A percentile compares a stretch with the other conserved stretches of the same genome.
Evolutionary conservation across 2,797 vertebrate genomes (phyloP).

Genomic region (Lagorchestes hirsutus): DNA sequence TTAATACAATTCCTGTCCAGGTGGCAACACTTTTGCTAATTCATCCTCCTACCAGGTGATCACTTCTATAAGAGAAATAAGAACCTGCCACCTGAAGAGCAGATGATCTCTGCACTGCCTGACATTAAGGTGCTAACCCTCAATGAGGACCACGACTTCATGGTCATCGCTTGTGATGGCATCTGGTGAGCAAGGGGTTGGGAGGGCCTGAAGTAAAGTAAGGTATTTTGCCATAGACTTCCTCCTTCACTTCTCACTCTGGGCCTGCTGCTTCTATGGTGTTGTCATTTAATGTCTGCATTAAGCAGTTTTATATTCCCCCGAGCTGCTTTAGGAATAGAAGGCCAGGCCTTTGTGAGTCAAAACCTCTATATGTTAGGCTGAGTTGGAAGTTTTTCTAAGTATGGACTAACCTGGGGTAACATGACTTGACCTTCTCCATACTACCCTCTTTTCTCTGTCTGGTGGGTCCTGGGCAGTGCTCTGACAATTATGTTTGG

Average conservation of each 20-base stretch:
- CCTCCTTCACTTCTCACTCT: background rate
- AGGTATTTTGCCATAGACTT: background rate
- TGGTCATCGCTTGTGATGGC: slow-evolving; percentile 99
- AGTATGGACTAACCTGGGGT: background rate
- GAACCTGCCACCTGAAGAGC: slow-evolving; percentile 94
- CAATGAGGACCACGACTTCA: slow-evolving; percentile 96
- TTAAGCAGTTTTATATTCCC: background rate
- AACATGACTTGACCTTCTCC: background rate
- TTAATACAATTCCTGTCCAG: slow-evolving; percentile 23
- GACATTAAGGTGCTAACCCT: slow-evolving; percentile 97
- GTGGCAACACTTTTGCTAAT: slow-evolving; percentile 6
- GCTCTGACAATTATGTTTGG: slow-evolving; percentile 67
- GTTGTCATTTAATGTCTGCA: background rate
- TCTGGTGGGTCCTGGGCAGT: slow-evolving; percentile 38
- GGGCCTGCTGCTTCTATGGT: background rate
- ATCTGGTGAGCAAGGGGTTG: slow-evolving; percentile 92
- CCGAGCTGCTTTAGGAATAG: slow-evolving; percentile 46
- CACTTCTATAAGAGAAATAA: slow-evolving; percentile 99
- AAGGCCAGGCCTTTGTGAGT: slow-evolving; percentile 14
- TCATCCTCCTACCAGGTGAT: slow-evolving; percentile 89
- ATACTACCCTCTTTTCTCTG: slow-evolving; percentile 8
- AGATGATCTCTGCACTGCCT: slow-evolving; percentile 98
- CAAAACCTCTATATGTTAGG: slow-evolving; percentile 12
- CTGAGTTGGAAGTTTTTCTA: slow-evolving; percentile 41
- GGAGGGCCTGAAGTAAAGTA: background rate